Evolutionary conservation across 2,888 invertebrate genomes (phyloP).

Genomic region (Microctonus aethiopoides): DNA sequence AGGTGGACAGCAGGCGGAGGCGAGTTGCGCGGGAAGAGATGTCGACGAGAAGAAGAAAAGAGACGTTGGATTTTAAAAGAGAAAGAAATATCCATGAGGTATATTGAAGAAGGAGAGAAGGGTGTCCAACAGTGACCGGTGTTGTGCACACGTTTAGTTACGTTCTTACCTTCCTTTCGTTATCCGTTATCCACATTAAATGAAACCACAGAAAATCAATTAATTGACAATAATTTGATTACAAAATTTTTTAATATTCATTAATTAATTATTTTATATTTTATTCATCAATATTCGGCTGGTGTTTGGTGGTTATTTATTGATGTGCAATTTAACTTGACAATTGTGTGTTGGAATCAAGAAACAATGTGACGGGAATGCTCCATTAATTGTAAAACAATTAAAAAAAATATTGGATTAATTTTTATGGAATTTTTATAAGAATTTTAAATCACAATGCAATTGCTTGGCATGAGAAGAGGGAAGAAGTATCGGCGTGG

Average conservation of each 20-base stretch:
- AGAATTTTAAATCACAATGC: slow-evolving; percentile 14
- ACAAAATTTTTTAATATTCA: no score
- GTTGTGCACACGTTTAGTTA: slow-evolving; percentile 30
- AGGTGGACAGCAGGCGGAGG: slow-evolving; percentile 50
- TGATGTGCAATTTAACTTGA: no score
- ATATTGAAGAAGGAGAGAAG: slow-evolving; percentile 7
- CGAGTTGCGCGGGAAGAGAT: slow-evolving; percentile 41
- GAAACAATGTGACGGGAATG: no score
- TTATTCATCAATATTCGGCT: no score
- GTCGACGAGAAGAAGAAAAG: slow-evolving; percentile 15
- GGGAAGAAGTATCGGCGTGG: slow-evolving; percentile 28
- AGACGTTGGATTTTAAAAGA: slow-evolving; percentile 16
- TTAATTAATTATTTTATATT: not conserved
- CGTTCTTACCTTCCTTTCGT: slow-evolving; percentile 33
- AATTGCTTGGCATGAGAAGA: slow-evolving; percentile 20
- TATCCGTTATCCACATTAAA: slow-evolving; percentile 23
- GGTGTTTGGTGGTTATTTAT: no score
- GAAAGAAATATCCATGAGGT: slow-evolving; percentile 1
- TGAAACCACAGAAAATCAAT: not conserved
- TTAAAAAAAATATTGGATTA: not conserved
- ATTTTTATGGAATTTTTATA: not conserved
- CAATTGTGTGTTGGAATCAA: no score
- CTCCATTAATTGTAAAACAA: no score
- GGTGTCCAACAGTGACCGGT: slow-evolving; percentile 23
- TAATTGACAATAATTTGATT: not conserved